These are phyloP conservation scores for Tetraneura akinire DNA, from an alignment of 1,140 invertebrate species.

Conservation along the genomic window DNA sequence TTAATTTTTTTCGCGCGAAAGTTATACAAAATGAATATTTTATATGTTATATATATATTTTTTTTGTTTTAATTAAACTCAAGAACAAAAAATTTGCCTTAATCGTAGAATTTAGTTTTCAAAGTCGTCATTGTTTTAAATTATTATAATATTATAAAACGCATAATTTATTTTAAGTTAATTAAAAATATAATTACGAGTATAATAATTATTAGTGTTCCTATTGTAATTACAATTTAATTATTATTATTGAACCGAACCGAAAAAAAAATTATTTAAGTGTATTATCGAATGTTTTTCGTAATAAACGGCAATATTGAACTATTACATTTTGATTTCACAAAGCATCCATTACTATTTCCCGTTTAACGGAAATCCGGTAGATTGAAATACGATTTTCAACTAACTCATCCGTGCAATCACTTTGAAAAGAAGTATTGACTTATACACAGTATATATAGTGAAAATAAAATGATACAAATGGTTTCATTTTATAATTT, in stretches of 20 bases:
- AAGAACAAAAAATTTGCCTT: no score
- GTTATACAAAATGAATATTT: no score
- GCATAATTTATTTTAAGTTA: no score
- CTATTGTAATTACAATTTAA: no score
- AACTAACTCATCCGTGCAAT: neutral
- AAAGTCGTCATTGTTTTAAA: no score
- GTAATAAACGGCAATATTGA: slow-evolving; percentile 6
- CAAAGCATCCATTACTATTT: slow-evolving; percentile 24
- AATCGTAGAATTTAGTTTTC: no score
- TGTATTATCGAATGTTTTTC: neutral
- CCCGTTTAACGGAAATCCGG: slow-evolving; percentile 3
- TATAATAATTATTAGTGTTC: no score
- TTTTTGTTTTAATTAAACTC: no score
- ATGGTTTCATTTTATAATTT: neutral
- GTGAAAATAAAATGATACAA: neutral
- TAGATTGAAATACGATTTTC: slow-evolving; percentile 21
- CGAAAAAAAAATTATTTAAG: neutral
- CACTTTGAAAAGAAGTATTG: neutral
- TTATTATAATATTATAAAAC: no score
- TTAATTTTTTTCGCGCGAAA: no score
- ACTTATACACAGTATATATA: neutral
- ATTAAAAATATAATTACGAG: no score
- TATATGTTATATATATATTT: no score
- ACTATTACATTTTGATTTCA: slow-evolving; percentile 10
- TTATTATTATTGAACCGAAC: neutral